Evolutionary conservation across 2,888 invertebrate genomes (phyloP).

Genomic region (Anthoptus insignis): DNA sequence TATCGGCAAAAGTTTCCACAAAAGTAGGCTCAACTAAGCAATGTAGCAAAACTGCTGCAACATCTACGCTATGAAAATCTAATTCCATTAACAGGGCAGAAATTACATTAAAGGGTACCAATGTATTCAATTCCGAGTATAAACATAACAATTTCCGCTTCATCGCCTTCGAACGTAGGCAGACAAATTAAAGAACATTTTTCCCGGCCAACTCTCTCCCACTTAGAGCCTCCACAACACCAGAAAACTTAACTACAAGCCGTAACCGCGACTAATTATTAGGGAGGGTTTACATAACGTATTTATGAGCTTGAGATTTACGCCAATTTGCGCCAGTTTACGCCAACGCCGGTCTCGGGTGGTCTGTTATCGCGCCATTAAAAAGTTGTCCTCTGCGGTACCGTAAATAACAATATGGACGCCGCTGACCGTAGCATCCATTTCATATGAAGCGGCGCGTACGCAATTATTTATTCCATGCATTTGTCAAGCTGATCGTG

Average conservation of each 20-base stretch:
- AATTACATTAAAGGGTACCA: conserved; percentile 69
- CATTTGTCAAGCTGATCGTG: too few relatives aligned
- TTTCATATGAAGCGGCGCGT: conserved; percentile 45
- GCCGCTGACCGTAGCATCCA: conserved; percentile 50
- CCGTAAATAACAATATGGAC: conserved; percentile 81
- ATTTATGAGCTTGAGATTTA: conserved; percentile 86
- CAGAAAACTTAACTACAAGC: conserved; percentile 85
- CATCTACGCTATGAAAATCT: conserved; percentile 67
- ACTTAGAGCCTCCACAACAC: conserved; percentile 68
- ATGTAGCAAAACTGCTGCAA: conserved; percentile 64
- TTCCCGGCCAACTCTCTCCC: conserved; percentile 70
- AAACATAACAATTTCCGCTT: conserved; percentile 82
- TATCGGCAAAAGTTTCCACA: conserved; percentile 62
- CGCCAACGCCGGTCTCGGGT: conserved; percentile 78
- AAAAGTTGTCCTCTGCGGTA: conserved; percentile 84
- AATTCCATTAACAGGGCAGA: conserved; percentile 76
- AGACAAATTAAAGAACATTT: conserved; percentile 84
- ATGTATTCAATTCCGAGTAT: conserved; percentile 70
- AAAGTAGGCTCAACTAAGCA: conserved; percentile 63
- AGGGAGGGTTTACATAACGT: conserved; percentile 86
- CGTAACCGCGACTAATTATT: conserved; percentile 86
- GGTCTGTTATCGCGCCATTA: conserved; percentile 85
- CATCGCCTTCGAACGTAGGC: conserved; percentile 72
- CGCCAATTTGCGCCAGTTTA: too few relatives aligned
- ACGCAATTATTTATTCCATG: conserved; percentile 36